Percentiles rank a stretch among this genome's conserved stretches.
These are phyloP conservation scores for Pogonocichla stellata DNA, from an alignment of 2,113 vertebrate species.

Conservation along the genomic window DNA sequence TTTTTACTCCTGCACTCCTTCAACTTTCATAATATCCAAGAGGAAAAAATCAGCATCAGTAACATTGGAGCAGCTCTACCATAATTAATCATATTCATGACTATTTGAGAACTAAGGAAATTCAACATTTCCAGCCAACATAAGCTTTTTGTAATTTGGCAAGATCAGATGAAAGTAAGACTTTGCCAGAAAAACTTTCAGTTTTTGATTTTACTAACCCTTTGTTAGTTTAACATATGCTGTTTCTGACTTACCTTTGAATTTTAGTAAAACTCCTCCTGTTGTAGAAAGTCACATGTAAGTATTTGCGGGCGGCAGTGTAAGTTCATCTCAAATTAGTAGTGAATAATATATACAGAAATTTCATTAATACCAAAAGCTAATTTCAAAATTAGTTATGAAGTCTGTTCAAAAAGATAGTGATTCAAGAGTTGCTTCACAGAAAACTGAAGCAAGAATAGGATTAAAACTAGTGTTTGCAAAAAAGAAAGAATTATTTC, in stretches of 20 bases:
- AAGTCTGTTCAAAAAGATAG: background rate
- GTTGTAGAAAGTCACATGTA: background rate
- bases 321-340: background rate
- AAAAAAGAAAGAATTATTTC: background rate
- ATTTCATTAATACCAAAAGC: background rate
- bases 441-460: background rate
- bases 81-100: constrained; percentile 5
- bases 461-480: background rate
- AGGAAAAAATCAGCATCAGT: background rate
- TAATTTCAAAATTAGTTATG: background rate
- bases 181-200: background rate
- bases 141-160: background rate
- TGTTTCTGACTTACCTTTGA: background rate
- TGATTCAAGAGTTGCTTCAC: background rate
- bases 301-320: background rate
- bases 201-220: background rate
- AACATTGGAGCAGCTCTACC: background rate
- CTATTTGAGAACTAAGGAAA: background rate
- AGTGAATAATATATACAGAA: background rate
- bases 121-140: background rate
- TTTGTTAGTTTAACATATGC: background rate
- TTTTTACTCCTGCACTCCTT: background rate
- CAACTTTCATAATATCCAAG: background rate
- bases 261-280: background rate
- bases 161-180: background rate